Conservation (phyloP, 1,140 invertebrate species). For the Drosophila mayri region DNA sequence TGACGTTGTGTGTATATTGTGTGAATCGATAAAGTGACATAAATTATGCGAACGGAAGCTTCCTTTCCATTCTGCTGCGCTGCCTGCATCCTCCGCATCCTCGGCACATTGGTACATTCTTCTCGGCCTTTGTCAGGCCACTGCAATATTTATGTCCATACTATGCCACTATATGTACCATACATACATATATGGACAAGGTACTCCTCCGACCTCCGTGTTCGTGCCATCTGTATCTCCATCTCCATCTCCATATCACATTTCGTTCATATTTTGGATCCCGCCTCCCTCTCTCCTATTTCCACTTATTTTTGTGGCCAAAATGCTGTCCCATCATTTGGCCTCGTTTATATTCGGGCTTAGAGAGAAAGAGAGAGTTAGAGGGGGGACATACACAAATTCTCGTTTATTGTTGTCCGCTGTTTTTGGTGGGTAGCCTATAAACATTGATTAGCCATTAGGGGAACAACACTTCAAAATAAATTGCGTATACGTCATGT, state of each 20-base stretch:
- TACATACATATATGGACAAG: not conserved
- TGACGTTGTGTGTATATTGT: conserved; percentile 1
- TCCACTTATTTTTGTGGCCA: conserved; percentile 2
- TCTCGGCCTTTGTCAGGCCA: conserved; percentile 55
- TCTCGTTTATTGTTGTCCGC: conserved; percentile 29
- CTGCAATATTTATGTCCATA: conserved; percentile 66
- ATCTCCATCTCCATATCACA: conserved; percentile 39
- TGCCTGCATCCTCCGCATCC: not conserved
- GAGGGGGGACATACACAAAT: conserved; percentile 7
- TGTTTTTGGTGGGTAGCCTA: conserved; percentile 20
- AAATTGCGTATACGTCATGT: conserved; percentile 75
- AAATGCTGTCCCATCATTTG: conserved; percentile 27
- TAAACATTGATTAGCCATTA: conserved; percentile 78
- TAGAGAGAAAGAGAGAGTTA: not conserved
- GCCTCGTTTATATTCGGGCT: conserved; percentile 1
- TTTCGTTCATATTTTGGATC: conserved; percentile 46
- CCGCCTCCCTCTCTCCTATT: not conserved
- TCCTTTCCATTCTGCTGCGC: not conserved
- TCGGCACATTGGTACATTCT: conserved; percentile 30
- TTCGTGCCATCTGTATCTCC: conserved; percentile 10
- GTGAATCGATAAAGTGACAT: conserved; percentile 71
- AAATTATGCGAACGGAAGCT: conserved; percentile 59
- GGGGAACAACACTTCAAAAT: conserved; percentile 49
- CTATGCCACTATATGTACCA: not conserved
- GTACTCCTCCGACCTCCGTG: not conserved